Conservation (phyloP, 2,888 invertebrate species). For the Imbricaverruca yamaguchii region DNA sequence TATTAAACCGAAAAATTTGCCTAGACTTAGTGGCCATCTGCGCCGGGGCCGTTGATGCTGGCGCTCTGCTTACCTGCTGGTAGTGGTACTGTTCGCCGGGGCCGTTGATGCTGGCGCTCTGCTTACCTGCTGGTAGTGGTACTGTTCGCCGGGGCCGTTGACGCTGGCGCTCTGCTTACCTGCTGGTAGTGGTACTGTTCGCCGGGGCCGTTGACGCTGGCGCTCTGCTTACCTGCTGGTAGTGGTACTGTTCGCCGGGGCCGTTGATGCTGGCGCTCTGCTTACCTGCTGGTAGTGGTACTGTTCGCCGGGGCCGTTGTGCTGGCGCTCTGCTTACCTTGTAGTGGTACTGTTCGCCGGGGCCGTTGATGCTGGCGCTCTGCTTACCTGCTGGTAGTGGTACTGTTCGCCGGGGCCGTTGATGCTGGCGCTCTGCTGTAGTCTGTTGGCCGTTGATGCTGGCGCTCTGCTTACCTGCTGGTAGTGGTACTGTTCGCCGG, state of each 20-base stretch:
- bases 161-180: neutral
- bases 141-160: no score
- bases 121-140: no score
- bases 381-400: constrained; percentile 47
- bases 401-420: constrained; percentile 51
- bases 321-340: no score
- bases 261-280: no score
- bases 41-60: no score
- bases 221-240: constrained; percentile 43
- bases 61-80: neutral
- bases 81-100: no score
- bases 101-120: no score
- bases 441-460: no score
- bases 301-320: no score
- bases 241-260: constrained; percentile 30
- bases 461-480: constrained; percentile 42
- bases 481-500: constrained; percentile 52
- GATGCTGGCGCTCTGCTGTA: constrained; percentile 31
- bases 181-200: neutral
- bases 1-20: no score
- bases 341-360: constrained; percentile 52
- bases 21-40: no score
- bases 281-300: neutral
- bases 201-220: neutral
- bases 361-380: neutral